phyloP scores from a whole-genome alignment of 2,113 vertebrate genomes.

The Scomber scombrus region DNA sequence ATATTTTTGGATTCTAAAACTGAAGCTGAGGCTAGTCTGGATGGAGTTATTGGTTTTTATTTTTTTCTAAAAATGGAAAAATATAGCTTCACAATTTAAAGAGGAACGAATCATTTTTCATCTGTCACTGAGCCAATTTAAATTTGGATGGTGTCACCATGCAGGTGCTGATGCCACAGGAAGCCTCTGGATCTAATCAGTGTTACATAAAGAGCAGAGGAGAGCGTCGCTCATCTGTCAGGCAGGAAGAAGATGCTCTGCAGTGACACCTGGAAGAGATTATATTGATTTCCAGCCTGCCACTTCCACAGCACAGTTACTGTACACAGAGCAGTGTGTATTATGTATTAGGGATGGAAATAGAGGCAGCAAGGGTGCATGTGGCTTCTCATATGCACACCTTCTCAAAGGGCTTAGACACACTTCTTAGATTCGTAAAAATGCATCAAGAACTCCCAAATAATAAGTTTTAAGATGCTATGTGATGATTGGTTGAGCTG shows the following conservation, averaged over 20 bases:
- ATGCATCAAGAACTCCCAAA: too few species aligned
- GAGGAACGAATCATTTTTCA: background rate
- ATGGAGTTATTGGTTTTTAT: too few species aligned
- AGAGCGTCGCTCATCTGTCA: slow-evolving; percentile 47
- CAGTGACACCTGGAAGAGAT: slow-evolving; percentile 51
- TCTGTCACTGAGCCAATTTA: background rate
- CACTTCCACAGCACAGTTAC: slow-evolving; percentile 43
- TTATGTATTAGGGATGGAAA: slow-evolving; percentile 36
- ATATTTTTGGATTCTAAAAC: too few species aligned
- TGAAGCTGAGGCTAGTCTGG: too few species aligned
- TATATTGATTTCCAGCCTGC: slow-evolving; percentile 65
- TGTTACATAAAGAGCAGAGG: slow-evolving; percentile 33
- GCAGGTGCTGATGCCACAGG: slow-evolving; percentile 22
- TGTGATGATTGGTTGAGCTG: too few species aligned
- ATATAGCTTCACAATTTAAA: background rate
- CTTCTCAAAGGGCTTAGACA: too few species aligned
- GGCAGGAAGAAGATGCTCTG: slow-evolving; percentile 27
- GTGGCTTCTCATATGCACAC: background rate
- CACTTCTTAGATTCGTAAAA: too few species aligned
- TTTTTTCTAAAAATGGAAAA: background rate
- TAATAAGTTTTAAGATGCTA: too few species aligned
- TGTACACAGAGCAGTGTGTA: slow-evolving; percentile 49
- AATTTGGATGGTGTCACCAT: slow-evolving; percentile 32
- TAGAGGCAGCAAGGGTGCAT: slow-evolving; percentile 7
- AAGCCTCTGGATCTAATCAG: slow-evolving; percentile 59